Evolutionary conservation across 2,888 invertebrate genomes (phyloP), one percentile per base, ranked within the genome.

Genomic region (Acleris sparsana): DNA sequence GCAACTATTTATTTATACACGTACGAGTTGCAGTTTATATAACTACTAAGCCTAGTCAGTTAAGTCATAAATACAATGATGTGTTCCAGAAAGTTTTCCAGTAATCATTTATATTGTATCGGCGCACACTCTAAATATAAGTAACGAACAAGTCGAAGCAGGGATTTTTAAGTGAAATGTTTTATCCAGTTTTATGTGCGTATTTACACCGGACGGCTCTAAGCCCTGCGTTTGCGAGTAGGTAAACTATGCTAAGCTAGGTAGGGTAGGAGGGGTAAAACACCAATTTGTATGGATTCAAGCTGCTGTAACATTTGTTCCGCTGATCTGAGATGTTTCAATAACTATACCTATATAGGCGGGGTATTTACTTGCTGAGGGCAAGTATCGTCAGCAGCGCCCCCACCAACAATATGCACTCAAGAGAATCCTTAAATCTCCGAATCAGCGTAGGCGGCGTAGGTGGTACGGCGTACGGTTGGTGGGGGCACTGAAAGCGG

Each of bases 61-160:
- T 72, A 73, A 72, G 72, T 78, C 73, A 77, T 73, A 75, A 73
- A 74, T 71, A 72, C 66, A 75, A 75, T 79, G 73, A 88, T 89
- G 91, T 91, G 91, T 91, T 90, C 89, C 88, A 88, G 71, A 85
- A 85, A 71, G 88, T 89, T 89, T 89, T 90, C 88, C 89, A 87
- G 71, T 80, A 76, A 76, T 83, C 77, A 76, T 77, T 84, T 83
- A 82, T 74, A 58, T 52, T 53, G 64, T 59, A 44, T 81, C 72
- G 71, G 70, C 65, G 64, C 81, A 82, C 83, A 83, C 82, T 80
- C 69, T 75, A 71, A 75, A 76, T 71, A 73, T 75, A 79, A 76
- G 77, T 84, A 83, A 53, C 79, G 80, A 84, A 86, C 83, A 82
- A 84, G 79, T 78, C 72, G 73, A 86, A 85, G 88, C 89, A 88